A percentile compares a stretch with the other conserved stretches of the same genome.
Evolutionary conservation across 2,888 invertebrate species (phyloP).

Genomic region (Calameuta filiformis): DNA sequence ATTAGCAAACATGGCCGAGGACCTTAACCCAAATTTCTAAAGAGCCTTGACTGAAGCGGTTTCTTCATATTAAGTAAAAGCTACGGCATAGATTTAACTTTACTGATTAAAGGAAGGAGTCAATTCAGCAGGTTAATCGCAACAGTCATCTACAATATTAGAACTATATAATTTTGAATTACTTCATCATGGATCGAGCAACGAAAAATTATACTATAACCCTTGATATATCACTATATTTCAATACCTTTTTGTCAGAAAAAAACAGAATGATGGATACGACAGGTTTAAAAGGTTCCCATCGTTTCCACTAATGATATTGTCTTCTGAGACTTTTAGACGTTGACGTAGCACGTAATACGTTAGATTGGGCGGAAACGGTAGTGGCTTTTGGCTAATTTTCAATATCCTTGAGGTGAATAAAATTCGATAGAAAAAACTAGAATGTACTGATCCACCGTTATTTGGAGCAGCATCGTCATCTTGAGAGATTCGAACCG

Average conservation of each 20-base stretch:
- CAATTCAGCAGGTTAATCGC: background rate
- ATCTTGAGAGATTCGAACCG: conserved; percentile 64
- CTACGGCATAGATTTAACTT: background rate
- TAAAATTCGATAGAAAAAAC: conserved; percentile 1
- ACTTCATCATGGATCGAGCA: background rate
- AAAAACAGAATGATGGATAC: background rate
- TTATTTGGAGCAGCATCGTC: conserved; percentile 50
- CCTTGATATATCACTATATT: background rate
- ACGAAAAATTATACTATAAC: background rate
- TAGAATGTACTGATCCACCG: conserved; percentile 10
- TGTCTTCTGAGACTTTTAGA: background rate
- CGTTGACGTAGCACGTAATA: background rate
- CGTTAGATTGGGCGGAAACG: conserved; percentile 17
- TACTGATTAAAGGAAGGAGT: background rate
- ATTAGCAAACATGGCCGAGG: background rate
- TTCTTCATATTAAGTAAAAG: background rate
- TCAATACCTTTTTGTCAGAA: background rate
- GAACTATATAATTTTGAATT: background rate
- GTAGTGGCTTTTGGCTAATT: conserved; percentile 19
- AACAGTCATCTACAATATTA: background rate
- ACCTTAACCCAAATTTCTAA: background rate
- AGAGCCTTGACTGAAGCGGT: background rate
- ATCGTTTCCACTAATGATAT: background rate
- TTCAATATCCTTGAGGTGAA: conserved; percentile 3
- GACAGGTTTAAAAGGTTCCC: background rate